Percentiles rank a stretch among this genome's conserved stretches.
These are phyloP conservation scores for Scartelaos histophorus DNA, from an alignment of 2,113 vertebrate species.

Conservation along the genomic window DNA sequence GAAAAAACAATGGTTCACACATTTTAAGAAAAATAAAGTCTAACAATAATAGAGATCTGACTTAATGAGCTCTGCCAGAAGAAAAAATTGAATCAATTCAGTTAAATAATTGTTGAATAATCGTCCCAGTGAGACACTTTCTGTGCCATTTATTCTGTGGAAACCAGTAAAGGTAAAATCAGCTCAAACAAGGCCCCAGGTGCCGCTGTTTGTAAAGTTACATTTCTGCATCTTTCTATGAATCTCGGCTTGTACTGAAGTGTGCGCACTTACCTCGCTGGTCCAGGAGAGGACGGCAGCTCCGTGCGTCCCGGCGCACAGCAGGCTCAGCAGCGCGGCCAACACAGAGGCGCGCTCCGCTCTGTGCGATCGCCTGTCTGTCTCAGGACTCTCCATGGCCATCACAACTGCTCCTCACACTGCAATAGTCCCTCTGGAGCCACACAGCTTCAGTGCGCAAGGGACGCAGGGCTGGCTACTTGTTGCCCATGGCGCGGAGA, in stretches of 20 bases:
- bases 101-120: too few species aligned
- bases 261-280: slow-evolving; percentile 73
- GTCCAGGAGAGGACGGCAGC: slow-evolving; percentile 74
- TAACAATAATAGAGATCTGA: not conserved
- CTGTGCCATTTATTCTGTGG: not conserved
- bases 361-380: slow-evolving; percentile 29
- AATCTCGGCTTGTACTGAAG: not conserved
- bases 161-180: not conserved
- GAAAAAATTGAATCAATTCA: too few species aligned
- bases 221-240: not conserved
- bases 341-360: slow-evolving; percentile 53
- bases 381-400: slow-evolving; percentile 62
- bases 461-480: not conserved
- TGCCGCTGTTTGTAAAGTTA: not conserved
- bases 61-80: not conserved
- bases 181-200: not conserved
- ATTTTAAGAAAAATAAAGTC: not conserved
- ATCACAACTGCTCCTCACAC: slow-evolving; percentile 50
- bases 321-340: slow-evolving; percentile 64
- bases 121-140: not conserved
- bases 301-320: slow-evolving; percentile 70
- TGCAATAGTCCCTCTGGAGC: not conserved
- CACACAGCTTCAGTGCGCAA: not conserved
- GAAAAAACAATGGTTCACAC: not conserved
- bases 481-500: not conserved